Evolutionary conservation across 2,888 invertebrate genomes (phyloP), one percentile per base, ranked within the genome.

Genomic region (Eledona agricola): DNA sequence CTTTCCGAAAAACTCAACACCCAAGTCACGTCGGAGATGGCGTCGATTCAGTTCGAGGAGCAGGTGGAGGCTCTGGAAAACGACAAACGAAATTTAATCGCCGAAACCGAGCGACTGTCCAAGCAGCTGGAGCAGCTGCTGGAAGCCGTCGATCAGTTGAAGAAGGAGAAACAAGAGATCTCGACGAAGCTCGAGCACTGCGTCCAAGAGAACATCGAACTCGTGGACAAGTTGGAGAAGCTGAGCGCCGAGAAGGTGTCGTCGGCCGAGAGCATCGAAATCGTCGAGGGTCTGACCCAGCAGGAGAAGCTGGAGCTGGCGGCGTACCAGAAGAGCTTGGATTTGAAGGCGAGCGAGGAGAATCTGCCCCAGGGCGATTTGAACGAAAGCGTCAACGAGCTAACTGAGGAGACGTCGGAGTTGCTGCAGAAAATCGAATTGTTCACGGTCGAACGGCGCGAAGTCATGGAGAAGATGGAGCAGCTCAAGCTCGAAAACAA

Each of bases 11-110:
- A 81, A 70, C 70, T 84, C 73, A 85, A 80, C 74, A 38, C 82
- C 42, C 84, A 86, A 69, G 89, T 91, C n/a, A 83, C 84, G 13
- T 84, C 88, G 1, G 89, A 92, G 78, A 86, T 92, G 69, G 86
- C 85, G 62, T 84, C 87, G 3, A 87, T 89, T 20, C 88, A 90
- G 65, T 74, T 90, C 53, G 92, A 93, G 73, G 91, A 92, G 72
- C 85, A 89, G 71, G 76, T 89, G 31, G 88, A 75, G 65, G 75
- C 79, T 46, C 67, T 85, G 2, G 77, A 78, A 57, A 76, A 76
- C 17, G 78, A 80, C 52, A 81, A 80, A 61, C 77, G 77, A 59
- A 77, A 78, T 61, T 63, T 83, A 15, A 74, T 78, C 65, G 70
- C 77, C 35, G 78, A 83, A 45, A 77, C 82, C 47, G 77, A 80